phyloP scores from a whole-genome alignment of 2,888 invertebrate genomes.

The Elegia similella region DNA sequence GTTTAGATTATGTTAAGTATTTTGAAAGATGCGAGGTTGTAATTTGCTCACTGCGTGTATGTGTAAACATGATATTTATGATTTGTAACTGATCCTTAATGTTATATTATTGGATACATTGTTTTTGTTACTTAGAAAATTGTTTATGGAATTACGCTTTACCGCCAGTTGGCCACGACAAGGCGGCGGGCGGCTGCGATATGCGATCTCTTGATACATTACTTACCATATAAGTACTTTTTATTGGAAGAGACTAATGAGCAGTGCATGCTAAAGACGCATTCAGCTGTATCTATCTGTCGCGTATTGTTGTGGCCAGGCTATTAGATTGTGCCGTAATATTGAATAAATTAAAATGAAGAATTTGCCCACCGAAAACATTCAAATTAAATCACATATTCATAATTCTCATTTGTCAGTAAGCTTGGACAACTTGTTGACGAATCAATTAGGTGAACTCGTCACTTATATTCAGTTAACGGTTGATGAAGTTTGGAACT shows the following conservation, averaged over 20 bases:
- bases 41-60: conserved; percentile 47
- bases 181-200: too few relatives aligned
- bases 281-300: too few relatives aligned
- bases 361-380: conserved; percentile 46
- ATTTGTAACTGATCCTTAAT: conserved; percentile 36
- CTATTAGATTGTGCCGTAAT: conserved; percentile 29
- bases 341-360: conserved; percentile 20
- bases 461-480: too few relatives aligned
- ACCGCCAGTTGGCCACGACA: too few relatives aligned
- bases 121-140: conserved; percentile 7
- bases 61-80: conserved; percentile 28
- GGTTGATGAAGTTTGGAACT: too few relatives aligned
- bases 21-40: conserved; percentile 43
- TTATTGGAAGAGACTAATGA: too few relatives aligned
- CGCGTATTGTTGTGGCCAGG: too few relatives aligned
- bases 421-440: not conserved
- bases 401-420: conserved; percentile 5
- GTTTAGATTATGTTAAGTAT: conserved; percentile 37
- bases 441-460: not conserved
- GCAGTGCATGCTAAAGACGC: too few relatives aligned
- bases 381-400: conserved; percentile 29
- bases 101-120: conserved; percentile 25
- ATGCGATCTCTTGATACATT: too few relatives aligned
- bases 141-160: not conserved
- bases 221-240: too few relatives aligned